Conservation (phyloP, 2,113 vertebrate genomes). For the Gambusia affinis region DNA sequence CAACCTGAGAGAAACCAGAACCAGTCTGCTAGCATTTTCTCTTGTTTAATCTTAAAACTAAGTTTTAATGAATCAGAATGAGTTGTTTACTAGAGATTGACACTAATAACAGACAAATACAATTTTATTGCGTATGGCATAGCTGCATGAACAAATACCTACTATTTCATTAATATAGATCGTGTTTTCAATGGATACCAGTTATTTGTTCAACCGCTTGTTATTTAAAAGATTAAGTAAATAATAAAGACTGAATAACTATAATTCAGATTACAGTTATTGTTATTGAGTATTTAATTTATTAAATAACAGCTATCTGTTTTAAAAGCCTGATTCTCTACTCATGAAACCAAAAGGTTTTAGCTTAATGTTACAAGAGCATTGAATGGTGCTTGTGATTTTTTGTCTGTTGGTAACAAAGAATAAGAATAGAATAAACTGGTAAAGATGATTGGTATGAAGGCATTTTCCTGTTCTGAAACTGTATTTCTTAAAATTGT, state of each 20-base stretch:
- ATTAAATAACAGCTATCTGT: no score
- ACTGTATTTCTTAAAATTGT: no score
- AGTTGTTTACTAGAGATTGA: background rate
- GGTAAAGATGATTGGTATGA: no score
- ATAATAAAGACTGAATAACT: background rate
- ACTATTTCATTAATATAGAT: background rate
- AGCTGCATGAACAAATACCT: background rate
- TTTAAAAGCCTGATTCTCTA: no score
- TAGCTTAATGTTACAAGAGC: no score
- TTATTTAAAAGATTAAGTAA: background rate
- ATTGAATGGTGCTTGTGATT: no score
- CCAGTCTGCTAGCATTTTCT: background rate
- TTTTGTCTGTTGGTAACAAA: no score
- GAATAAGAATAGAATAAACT: no score
- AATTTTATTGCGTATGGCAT: background rate
- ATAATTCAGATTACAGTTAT: no score
- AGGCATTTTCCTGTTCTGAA: no score
- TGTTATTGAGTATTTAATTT: no score
- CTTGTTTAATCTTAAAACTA: background rate
- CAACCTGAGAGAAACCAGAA: background rate
- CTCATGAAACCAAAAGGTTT: no score
- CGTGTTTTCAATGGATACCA: background rate
- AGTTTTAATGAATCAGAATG: background rate
- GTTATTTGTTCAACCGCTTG: background rate
- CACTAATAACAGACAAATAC: background rate